Conservation (phyloP, 2,888 invertebrate genomes). For the Chrysolina americana region DNA sequence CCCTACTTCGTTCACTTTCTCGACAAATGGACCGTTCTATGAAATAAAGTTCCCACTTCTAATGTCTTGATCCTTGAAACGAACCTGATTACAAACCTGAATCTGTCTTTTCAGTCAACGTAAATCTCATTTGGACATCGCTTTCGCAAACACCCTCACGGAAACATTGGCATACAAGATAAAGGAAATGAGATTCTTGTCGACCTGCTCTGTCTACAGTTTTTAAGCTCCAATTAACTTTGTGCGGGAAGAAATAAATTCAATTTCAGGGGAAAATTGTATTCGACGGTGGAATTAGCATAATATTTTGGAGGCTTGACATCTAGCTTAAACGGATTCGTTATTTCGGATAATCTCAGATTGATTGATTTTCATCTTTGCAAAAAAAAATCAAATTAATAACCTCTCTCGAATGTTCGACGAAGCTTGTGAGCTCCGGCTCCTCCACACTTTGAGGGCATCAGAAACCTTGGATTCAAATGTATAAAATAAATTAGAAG, state of each 20-base stretch:
- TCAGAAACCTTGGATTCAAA: too few species aligned
- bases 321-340: background rate
- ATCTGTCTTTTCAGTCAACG: conserved; percentile 14
- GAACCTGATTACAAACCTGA: conserved; percentile 12
- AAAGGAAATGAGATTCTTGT: conserved; percentile 5
- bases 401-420: background rate
- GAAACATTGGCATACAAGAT: conserved; percentile 18
- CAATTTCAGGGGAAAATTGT: conserved; percentile 14
- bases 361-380: background rate
- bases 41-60: background rate
- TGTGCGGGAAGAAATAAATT: conserved; percentile 9
- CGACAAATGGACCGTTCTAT: background rate
- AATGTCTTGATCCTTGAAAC: background rate
- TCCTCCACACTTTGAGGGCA: too few species aligned
- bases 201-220: conserved; percentile 2
- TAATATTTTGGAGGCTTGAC: background rate
- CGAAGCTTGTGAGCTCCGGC: too few species aligned
- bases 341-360: background rate
- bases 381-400: background rate
- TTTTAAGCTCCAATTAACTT: conserved; percentile 18
- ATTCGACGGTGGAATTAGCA: conserved; percentile 1
- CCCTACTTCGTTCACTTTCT: background rate
- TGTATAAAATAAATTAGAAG: too few species aligned
- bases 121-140: conserved; percentile 7
- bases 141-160: conserved; percentile 6